Conservation (phyloP, 2,888 invertebrate species). For the Dryococelus australis region DNA sequence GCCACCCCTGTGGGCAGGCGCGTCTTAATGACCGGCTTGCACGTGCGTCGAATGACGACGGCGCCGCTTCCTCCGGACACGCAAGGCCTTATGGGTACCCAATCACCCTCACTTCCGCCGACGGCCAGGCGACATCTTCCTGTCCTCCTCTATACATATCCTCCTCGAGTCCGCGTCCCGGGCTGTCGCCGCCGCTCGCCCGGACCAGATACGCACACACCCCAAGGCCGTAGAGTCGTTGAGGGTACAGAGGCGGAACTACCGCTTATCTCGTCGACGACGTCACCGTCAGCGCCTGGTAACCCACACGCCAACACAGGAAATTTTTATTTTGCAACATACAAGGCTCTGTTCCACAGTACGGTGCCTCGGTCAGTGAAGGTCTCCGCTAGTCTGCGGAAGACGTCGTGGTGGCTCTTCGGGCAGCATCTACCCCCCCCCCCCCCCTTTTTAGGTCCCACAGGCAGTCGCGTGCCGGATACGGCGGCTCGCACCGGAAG, state of each 20-base stretch:
- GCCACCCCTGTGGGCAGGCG: not conserved
- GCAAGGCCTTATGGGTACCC: constrained; percentile 31
- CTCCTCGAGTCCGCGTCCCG: not conserved
- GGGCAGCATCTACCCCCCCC: not conserved
- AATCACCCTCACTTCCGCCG: constrained; percentile 32
- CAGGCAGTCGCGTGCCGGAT: constrained; percentile 17
- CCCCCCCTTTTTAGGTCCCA: not conserved
- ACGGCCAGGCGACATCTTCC: not conserved
- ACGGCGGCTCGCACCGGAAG: not conserved
- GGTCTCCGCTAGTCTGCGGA: no score
- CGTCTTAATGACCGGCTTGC: constrained; percentile 9
- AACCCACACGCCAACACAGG: no score
- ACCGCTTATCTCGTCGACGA: no score
- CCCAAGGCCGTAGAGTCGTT: not conserved
- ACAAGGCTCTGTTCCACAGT: no score
- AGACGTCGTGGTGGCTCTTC: no score
- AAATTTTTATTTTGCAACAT: no score
- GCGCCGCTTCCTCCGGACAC: constrained; percentile 10
- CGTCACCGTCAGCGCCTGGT: no score
- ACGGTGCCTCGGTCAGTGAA: no score
- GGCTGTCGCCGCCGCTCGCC: not conserved
- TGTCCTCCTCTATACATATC: not conserved
- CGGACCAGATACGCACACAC: not conserved
- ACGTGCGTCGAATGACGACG: not conserved
- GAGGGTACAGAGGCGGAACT: no score